Base-by-base conservation (phyloP, 1,140 invertebrate genomes). In the Elysia chlorotica region DNA sequence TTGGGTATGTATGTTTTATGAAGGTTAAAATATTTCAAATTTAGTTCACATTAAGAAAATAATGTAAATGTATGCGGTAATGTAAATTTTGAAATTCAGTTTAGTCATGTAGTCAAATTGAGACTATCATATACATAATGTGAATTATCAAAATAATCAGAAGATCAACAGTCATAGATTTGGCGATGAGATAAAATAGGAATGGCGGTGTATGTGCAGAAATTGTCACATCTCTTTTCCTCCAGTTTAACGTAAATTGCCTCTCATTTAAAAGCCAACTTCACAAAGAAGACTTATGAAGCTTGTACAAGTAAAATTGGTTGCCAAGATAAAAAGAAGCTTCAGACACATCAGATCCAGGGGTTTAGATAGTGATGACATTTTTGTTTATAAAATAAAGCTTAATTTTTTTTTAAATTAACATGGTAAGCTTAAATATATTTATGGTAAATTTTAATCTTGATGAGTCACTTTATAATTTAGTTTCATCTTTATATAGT, bases 1-100 rank as follows among this genome's bases (percentile, higher is more conserved):
- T 91, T 99, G 74, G 88, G 87, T 87, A 74, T 74, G 73, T 62
- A 28, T 54, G 6, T 69, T 63, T 5, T 10, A 31, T 63, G 23
- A 31, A 63, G 3, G 31, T 14, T 10, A 63, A 14, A 31, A 23
- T 30, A 5, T 35, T 31, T 5, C 6, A 63, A 25, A 59, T 17
- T 59, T 59, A 25, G 14, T 17, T 10, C 56, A 59, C 17, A 59
- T 17, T 17, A 17, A 59, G 25, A 25, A 10, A 17, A 21, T 59
- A 28, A 10, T 59, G 10, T 59, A 17, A 59, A 59, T 10, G 10
- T 59, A 35, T 31, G 23, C 14, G 31, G 4, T 17, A 31, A 63
- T 10, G 28, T 10, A 21, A 59, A 25, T 59, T 59, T 59, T 10
- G 17, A 59, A 25, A 25, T 17, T 59, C 6, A 63, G 33, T 31